Evolutionary conservation across 1,140 invertebrate species (phyloP).

Genomic region (Amyelois transitella): DNA sequence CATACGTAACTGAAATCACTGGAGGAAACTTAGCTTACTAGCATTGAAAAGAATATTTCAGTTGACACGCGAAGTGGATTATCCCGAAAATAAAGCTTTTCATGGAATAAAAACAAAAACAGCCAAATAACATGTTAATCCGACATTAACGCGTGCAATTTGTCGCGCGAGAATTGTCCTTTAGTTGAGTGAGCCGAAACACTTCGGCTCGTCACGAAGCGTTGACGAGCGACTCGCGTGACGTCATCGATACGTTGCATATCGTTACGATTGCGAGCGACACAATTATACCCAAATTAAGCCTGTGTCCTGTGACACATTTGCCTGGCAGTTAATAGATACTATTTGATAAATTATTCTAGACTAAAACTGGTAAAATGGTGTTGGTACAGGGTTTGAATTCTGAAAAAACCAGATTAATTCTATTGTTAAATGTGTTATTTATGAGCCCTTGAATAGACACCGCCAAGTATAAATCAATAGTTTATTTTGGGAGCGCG

Average conservation of each 20-base stretch:
- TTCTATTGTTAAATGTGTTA: too few species aligned
- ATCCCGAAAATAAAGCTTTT: neutral
- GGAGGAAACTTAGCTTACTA: neutral
- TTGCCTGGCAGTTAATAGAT: neutral
- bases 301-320: conserved; percentile 1
- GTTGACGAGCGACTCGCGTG: conserved; percentile 64
- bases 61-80: neutral
- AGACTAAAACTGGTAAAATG: too few species aligned
- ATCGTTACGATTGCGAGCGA: neutral
- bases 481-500: too few species aligned
- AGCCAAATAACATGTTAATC: conserved; percentile 21
- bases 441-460: too few species aligned
- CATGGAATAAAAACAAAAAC: neutral
- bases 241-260: conserved; percentile 28
- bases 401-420: too few species aligned
- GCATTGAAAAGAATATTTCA: neutral
- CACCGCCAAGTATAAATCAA: too few species aligned
- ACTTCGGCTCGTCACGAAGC: conserved; percentile 26
- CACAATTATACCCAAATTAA: conserved; percentile 6
- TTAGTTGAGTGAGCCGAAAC: conserved; percentile 6
- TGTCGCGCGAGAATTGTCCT: conserved; percentile 17
- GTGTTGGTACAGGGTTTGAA: too few species aligned
- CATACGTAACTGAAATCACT: too few species aligned
- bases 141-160: conserved; percentile 18
- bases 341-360: too few species aligned